Evolutionary conservation across 2,888 invertebrate genomes (phyloP), one percentile per base, ranked within the genome.

Genomic region (Sepiola atlantica): DNA sequence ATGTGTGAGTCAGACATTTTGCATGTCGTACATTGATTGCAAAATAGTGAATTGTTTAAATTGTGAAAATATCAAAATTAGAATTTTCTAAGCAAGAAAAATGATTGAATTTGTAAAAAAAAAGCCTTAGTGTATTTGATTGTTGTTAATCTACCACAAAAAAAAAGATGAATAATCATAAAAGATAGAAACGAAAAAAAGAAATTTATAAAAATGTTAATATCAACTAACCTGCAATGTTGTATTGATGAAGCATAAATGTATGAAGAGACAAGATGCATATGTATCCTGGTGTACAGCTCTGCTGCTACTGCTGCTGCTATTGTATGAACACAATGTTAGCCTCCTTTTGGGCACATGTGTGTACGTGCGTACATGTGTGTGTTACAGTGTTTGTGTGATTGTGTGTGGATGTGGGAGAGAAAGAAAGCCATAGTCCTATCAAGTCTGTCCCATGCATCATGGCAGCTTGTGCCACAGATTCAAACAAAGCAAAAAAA

Each of bases 261-360:
- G 77, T 77, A 77, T 77, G 77, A 77, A 4, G 61, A 24, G 24
- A 61, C 77, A 77, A 77, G 16, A 77, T 77, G n/a, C 16, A 14
- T 32, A 45, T 45, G 32, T 32, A 32, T 77, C 77, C 77, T 77
- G 77, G 32, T 77, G 77, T 77, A 77, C 32, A 77, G 77, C 77
- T 32, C 77, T 77, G n/a, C 77, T 77, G 77, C 77, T 77, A 77
- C 77, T 77, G 77, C 77, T 77, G 77, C 77, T 77, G 77, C 77
- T 77, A 77, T 77, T 77, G 77, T 77, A 77, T n/a, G 77, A 77
- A n/a, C n/a, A 77, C 77, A 77, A 77, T 77, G 77, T 77, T 32
- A 77, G 77, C 14, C 32, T 18, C 18, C 32, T 77, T n/a, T 77
- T n/a, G 16, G n/a, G 16, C 32, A 77, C 14, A 18, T 16, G 14